phyloP scores from a whole-genome alignment of 1,140 invertebrate genomes.

The Whitmania pigra region DNA sequence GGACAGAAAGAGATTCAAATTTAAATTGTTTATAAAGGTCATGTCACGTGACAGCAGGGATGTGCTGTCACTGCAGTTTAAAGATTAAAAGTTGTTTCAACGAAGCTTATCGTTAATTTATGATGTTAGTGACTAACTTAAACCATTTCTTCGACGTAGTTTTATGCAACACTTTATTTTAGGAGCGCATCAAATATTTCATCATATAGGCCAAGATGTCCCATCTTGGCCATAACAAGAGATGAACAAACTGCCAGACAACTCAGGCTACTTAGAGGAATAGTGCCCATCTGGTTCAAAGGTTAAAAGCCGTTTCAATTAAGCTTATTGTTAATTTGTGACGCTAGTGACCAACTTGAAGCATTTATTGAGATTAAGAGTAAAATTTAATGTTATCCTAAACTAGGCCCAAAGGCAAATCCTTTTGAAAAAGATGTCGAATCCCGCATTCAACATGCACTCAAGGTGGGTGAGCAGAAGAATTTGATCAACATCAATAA shows the following conservation, averaged over 20 bases:
- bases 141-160: no score
- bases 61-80: no score
- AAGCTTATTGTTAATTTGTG: neutral
- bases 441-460: conserved; percentile 6
- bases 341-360: neutral
- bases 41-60: no score
- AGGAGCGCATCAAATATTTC: conserved; percentile 50
- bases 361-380: no score
- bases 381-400: no score
- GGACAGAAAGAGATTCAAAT: no score
- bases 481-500: conserved; percentile 36
- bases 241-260: conserved; percentile 70
- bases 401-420: conserved; percentile 7
- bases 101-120: no score
- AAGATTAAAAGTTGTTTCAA: no score
- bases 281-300: conserved; percentile 68
- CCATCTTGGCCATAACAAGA: conserved; percentile 85
- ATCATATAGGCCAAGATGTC: conserved; percentile 82
- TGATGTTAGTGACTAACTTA: no score
- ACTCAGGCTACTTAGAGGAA: conserved; percentile 75
- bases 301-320: neutral
- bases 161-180: neutral
- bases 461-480: conserved; percentile 16
- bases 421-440: conserved; percentile 16
- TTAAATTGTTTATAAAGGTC: no score